Evolutionary conservation across 2,113 vertebrate species (phyloP).

Genomic region (Scytalopus superciliaris): DNA sequence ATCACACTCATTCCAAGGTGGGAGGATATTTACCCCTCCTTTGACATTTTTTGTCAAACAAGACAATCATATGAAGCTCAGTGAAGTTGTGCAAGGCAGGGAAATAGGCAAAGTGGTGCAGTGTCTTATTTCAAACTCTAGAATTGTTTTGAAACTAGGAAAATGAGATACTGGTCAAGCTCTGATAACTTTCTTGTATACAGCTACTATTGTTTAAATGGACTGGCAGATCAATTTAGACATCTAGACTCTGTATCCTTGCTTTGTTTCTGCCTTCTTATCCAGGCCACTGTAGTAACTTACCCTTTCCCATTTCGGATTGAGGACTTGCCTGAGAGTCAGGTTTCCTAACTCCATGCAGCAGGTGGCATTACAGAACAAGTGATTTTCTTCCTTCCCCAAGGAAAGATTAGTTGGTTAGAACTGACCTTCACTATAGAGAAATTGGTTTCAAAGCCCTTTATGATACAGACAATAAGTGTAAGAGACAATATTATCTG

Average conservation of each 20-base stretch:
- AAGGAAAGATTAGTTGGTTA: background rate
- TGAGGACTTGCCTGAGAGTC: background rate
- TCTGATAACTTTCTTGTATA: background rate
- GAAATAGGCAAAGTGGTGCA: background rate
- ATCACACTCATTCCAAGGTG: background rate
- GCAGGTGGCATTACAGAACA: conserved; percentile 58
- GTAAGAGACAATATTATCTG: background rate
- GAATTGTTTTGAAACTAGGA: background rate
- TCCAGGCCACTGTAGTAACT: background rate
- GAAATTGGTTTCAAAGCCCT: background rate
- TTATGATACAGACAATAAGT: background rate
- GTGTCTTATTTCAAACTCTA: background rate
- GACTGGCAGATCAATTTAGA: background rate
- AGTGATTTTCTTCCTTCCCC: background rate
- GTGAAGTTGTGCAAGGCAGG: background rate
- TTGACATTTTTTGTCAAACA: background rate
- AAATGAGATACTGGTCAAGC: background rate
- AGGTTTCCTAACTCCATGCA: conserved; percentile 10
- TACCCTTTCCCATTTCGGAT: background rate
- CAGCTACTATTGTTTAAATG: background rate
- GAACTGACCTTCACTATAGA: background rate
- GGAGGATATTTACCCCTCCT: background rate
- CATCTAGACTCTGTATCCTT: background rate
- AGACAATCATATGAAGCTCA: background rate
- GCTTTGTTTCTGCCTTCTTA: background rate